Evolutionary conservation across 1,140 invertebrate genomes (phyloP).

Genomic region (Drosophila simulans): DNA sequence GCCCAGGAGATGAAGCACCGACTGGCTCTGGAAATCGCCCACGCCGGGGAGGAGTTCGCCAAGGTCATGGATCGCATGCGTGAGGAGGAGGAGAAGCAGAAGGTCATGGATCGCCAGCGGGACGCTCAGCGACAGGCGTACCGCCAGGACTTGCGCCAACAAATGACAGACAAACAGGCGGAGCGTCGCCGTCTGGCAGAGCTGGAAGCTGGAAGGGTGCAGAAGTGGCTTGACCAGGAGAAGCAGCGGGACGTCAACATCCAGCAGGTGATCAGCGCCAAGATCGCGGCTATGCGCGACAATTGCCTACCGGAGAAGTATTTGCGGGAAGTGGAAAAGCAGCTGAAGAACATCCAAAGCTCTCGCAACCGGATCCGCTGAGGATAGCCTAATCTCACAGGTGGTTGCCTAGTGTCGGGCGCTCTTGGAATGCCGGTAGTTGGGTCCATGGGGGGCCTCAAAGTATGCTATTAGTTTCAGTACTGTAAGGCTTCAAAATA

Average conservation of each 20-base stretch:
- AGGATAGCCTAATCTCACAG: background rate
- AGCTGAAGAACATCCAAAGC: constrained; percentile 72
- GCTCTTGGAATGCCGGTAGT: background rate
- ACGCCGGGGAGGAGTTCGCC: constrained; percentile 87
- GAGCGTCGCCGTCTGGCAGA: constrained; percentile 85
- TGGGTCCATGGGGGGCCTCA: constrained; percentile 4
- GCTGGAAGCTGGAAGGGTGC: constrained; percentile 85
- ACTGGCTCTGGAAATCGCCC: constrained; percentile 87
- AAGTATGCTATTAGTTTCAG: constrained; percentile 33
- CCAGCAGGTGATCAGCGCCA: constrained; percentile 86
- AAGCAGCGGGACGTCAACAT: constrained; percentile 86
- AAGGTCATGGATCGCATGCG: constrained; percentile 85
- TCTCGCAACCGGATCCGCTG: constrained; percentile 62
- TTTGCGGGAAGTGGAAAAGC: constrained; percentile 84
- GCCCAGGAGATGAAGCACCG: constrained; percentile 84
- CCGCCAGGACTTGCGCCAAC: constrained; percentile 73
- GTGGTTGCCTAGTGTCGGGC: constrained; percentile 42
- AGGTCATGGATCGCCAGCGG: constrained; percentile 76
- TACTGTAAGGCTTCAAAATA: background rate
- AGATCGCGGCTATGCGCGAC: constrained; percentile 86
- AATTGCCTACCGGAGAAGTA: constrained; percentile 84
- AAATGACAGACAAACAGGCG: constrained; percentile 88
- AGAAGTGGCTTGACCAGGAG: constrained; percentile 86
- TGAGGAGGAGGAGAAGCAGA: constrained; percentile 84
- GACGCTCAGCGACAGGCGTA: constrained; percentile 59